Evolutionary conservation across 2,797 vertebrate species (phyloP).

Genomic region (Antennarius maculatus): DNA sequence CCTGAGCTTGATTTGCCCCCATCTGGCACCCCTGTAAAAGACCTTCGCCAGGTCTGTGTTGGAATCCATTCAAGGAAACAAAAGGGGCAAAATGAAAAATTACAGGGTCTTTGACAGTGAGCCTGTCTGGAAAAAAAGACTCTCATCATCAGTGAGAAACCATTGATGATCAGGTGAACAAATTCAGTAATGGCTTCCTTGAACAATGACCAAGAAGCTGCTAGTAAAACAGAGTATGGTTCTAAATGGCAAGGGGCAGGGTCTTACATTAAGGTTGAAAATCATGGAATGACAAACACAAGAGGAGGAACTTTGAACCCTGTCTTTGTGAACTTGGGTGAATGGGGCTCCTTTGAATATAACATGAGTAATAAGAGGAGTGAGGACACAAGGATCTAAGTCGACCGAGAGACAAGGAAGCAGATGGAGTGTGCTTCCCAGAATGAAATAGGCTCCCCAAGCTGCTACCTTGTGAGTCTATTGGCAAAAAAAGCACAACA

Average conservation of each 20-base stretch:
- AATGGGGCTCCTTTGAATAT: conserved; percentile 7
- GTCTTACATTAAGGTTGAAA: conserved; percentile 22
- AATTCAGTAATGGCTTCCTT: conserved; percentile 18
- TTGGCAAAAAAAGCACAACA: conserved; percentile 58
- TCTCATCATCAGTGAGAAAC: conserved; percentile 14
- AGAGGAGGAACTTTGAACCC: conserved; percentile 64
- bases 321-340: conserved; percentile 61
- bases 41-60: conserved; percentile 41
- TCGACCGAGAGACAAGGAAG: not conserved
- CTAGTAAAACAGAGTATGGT: not conserved
- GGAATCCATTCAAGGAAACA: conserved; percentile 52
- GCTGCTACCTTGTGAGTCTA: conserved; percentile 56
- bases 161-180: conserved; percentile 18
- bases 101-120: conserved; percentile 21
- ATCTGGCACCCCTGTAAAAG: conserved; percentile 50
- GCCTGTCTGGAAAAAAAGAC: conserved; percentile 11
- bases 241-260: conserved; percentile 3
- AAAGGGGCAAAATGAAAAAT: conserved; percentile 35
- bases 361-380: conserved; percentile 17
- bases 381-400: not conserved
- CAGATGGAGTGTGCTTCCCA: conserved; percentile 7
- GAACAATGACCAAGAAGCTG: conserved; percentile 12
- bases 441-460: conserved; percentile 34
- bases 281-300: conserved; percentile 67
- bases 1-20: conserved; percentile 50